Conservation (phyloP, 2,888 invertebrate genomes). For the Lacanobia oleracea region DNA sequence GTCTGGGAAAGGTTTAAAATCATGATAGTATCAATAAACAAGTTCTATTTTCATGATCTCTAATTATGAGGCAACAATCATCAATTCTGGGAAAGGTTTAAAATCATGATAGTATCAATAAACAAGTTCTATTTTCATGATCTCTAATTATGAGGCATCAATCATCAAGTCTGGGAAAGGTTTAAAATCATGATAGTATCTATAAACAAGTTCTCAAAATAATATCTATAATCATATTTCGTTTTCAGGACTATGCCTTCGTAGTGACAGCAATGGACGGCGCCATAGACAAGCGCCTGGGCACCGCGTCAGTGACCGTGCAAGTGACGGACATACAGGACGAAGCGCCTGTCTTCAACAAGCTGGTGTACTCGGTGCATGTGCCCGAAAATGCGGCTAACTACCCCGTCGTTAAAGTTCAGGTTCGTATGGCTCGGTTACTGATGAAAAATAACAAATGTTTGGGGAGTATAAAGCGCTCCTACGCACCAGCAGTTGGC, state of each 20-base stretch:
- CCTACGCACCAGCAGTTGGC: too few relatives aligned
- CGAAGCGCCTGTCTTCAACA: constrained; percentile 95
- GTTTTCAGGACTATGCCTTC: constrained; percentile 93
- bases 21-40: too few relatives aligned
- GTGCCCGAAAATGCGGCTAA: constrained; percentile 97
- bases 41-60: too few relatives aligned
- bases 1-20: too few relatives aligned
- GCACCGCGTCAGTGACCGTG: constrained; percentile 96
- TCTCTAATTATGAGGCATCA: not conserved
- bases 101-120: too few relatives aligned
- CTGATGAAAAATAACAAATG: too few relatives aligned
- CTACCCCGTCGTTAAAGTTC: constrained; percentile 94
- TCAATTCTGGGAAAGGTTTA: too few relatives aligned
- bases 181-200: not conserved
- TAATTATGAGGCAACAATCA: too few relatives aligned
- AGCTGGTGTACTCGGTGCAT: constrained; percentile 93
- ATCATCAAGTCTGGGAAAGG: not conserved
- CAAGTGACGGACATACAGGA: constrained; percentile 95
- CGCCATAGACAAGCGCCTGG: constrained; percentile 95
- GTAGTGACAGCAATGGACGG: constrained; percentile 97
- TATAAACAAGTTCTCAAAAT: not conserved
- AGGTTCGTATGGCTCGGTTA: constrained; percentile 86
- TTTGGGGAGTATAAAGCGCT: too few relatives aligned
- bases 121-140: too few relatives aligned
- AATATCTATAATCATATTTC: not conserved